A percentile compares a stretch with the other conserved stretches of the same genome.
Conservation (phyloP, 2,113 vertebrate species). For the Chrysemys picta region DNA sequence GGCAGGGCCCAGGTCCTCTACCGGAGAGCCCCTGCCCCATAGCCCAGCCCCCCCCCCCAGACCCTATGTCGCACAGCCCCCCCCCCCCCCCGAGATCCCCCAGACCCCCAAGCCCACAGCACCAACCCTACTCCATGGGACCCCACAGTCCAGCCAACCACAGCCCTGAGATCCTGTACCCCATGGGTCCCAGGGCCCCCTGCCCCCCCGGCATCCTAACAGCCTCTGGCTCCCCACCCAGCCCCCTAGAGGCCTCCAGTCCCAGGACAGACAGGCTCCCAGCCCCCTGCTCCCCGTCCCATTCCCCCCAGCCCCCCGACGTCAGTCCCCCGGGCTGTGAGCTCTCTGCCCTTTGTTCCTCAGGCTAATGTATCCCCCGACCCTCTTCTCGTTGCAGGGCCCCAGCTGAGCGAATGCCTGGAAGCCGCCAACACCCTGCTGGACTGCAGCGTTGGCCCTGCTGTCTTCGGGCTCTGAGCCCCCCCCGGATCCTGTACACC, state of each 20-base stretch:
- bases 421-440: constrained; percentile 52
- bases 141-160: too few species aligned
- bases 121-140: too few species aligned
- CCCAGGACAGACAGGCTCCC: too few species aligned
- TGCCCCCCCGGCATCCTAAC: too few species aligned
- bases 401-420: constrained; percentile 64
- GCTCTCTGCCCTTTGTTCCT: neutral
- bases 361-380: constrained; percentile 1
- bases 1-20: too few species aligned
- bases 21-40: neutral
- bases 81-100: too few species aligned
- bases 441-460: constrained; percentile 37
- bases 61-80: too few species aligned
- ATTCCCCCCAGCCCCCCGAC: neutral
- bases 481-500: neutral
- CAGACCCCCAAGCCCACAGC: too few species aligned
- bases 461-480: neutral
- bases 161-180: too few species aligned
- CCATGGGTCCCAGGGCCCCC: too few species aligned
- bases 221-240: neutral
- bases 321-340: neutral
- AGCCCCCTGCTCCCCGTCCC: too few species aligned
- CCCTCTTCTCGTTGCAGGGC: constrained; percentile 47
- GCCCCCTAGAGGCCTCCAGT: neutral
- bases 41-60: too few species aligned